Evolutionary conservation across 2,113 vertebrate species (phyloP).

Genomic region (Pseudopodoces humilis): DNA sequence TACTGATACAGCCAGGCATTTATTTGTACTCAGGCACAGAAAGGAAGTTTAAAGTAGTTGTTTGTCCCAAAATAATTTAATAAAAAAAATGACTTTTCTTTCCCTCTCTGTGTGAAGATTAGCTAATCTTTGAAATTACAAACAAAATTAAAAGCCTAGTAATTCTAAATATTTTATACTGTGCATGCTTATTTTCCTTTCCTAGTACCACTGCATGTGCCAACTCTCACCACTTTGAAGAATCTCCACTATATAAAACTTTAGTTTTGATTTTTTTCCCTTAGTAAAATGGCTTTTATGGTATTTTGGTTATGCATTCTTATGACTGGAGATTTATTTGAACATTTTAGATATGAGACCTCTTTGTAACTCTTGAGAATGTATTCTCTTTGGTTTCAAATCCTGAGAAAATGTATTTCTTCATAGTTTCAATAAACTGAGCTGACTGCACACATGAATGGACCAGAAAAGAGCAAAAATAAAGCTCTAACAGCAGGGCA

Average conservation of each 20-base stretch:
- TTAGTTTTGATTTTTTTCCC: background rate
- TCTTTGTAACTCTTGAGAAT: background rate
- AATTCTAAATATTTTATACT: background rate
- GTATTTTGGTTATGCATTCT: background rate
- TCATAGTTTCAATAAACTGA: background rate
- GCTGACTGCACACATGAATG: background rate
- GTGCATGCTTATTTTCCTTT: constrained; percentile 1
- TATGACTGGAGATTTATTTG: background rate
- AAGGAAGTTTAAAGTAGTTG: background rate
- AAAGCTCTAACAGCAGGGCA: background rate
- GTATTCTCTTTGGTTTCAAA: background rate
- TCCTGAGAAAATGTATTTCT: background rate
- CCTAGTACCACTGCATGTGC: background rate
- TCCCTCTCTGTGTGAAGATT: background rate
- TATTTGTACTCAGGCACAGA: background rate
- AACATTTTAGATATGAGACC: background rate
- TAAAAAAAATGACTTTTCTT: background rate
- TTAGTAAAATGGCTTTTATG: background rate
- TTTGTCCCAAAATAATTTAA: background rate
- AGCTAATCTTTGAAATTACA: background rate
- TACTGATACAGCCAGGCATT: background rate
- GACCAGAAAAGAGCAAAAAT: background rate
- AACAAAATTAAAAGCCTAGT: background rate
- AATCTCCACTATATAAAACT: background rate
- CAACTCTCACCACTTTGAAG: background rate